Base-by-base conservation (phyloP, 2,888 invertebrate species). In the Lasiommata megera region DNA sequence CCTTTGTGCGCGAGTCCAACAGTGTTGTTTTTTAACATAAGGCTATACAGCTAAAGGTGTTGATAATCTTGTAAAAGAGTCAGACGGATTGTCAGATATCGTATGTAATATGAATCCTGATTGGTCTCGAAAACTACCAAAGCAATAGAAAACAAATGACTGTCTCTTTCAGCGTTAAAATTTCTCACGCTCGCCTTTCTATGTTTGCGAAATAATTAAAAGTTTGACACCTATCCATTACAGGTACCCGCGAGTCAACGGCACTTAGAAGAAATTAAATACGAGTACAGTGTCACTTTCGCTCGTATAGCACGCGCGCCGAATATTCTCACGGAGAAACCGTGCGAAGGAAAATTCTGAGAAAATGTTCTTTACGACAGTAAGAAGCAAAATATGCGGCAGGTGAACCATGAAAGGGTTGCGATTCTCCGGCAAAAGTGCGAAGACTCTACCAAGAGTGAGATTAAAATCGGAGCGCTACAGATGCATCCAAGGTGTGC, bases 211-310 rank as follows among this genome's bases (percentile, higher is more conserved):
- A 73, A 68, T 72, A 70, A 65, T 67, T 73, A 58, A 58, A 55
- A 68, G 46, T 70, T 65, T 75, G 69, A 74, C 75, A 77, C 73
- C 72, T 76, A 70, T 76, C 69, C 76, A 63, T 84, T 79, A 63
- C 88, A 88, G 88, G 76, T 76, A 63, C 61, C 62, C 70, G 79
- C 70, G 71, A 82, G 72, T 68, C 71, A 74, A 71, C 76, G 73
- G 67, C 77, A 80, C 80, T 79, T 81, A 77, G 67, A 70, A 68
- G 68, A 77, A 78, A 85, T 80, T 78, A 80, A 75, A 58, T 58
- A n/a, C n/a, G n/a, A n/a, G n/a, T n/a, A 60, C 58, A 63, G 78
- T 82, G 81, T 80, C 70, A 86, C 88, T 88, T 88, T 88, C 88
- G 74, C 86, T 72, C 60, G 70, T 71, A 77, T 63, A 71, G 72